These are phyloP conservation scores for Hapalemur alaotrensis DNA, from an alignment of 2,797 vertebrate species.

Conservation along the genomic window DNA sequence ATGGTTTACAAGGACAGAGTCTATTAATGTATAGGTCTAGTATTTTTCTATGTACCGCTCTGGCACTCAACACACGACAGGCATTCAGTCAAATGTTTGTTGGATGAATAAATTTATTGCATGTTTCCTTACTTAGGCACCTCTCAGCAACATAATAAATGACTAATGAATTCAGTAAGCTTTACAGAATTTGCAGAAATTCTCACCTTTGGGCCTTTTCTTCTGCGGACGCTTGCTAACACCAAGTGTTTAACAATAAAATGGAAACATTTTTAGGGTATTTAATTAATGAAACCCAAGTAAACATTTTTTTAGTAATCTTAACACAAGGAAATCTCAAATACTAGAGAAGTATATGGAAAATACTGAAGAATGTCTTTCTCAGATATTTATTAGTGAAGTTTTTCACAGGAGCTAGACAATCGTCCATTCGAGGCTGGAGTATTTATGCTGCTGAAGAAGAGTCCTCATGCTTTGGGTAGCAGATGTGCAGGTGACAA, in stretches of 20 bases:
- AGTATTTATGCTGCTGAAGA: not conserved
- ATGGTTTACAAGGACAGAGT: not conserved
- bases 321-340: conserved; percentile 34
- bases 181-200: conserved; percentile 33
- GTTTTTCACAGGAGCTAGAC: not conserved
- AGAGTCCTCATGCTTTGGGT: not conserved
- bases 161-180: not conserved
- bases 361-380: not conserved
- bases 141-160: conserved; percentile 14
- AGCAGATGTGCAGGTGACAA: not conserved
- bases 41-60: not conserved
- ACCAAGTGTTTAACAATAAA: conserved; percentile 38
- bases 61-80: conserved; percentile 1
- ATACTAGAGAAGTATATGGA: not conserved
- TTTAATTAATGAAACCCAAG: conserved; percentile 1
- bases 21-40: not conserved
- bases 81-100: not conserved
- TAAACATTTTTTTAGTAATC: not conserved
- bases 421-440: not conserved
- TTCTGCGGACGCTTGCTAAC: conserved; percentile 7
- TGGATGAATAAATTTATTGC: conserved; percentile 61
- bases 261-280: not conserved
- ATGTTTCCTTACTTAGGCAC: conserved; percentile 44
- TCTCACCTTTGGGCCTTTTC: not conserved
- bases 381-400: not conserved